Percentiles rank a stretch among this genome's conserved stretches.
These are phyloP conservation scores for Leptarthrus brevirostris DNA, from an alignment of 2,888 invertebrate genomes.

Conservation along the genomic window DNA sequence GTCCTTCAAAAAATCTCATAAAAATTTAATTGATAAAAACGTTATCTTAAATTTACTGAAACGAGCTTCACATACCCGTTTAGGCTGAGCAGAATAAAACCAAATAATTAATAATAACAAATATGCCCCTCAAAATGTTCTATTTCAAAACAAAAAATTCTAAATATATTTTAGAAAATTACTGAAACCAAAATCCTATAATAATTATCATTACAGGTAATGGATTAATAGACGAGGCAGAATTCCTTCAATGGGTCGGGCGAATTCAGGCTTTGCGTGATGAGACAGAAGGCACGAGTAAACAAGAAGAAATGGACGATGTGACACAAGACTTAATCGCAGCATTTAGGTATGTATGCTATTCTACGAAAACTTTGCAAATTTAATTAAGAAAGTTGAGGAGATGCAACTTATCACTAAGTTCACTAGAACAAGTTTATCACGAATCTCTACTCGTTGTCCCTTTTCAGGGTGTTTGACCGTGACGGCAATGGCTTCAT, in stretches of 20 bases:
- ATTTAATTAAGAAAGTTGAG: not conserved
- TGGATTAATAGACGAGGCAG: constrained; percentile 80
- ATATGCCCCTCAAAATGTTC: too few relatives aligned
- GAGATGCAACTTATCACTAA: not conserved
- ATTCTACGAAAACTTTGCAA: not conserved
- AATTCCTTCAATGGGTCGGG: constrained; percentile 82
- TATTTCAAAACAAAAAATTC: too few relatives aligned
- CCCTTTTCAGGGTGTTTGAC: constrained; percentile 86
- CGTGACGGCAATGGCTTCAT: constrained; percentile 91
- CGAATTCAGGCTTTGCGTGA: constrained; percentile 78
- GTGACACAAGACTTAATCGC: constrained; percentile 84
- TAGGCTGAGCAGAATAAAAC: too few relatives aligned
- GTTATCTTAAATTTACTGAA: too few relatives aligned
- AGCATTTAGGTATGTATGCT: constrained; percentile 77
- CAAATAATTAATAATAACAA: too few relatives aligned
- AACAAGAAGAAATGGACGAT: constrained; percentile 71
- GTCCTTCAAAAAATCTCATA: too few relatives aligned
- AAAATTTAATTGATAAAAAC: too few relatives aligned
- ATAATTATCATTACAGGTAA: constrained; percentile 70
- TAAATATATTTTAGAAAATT: too few relatives aligned
- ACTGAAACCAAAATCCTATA: not conserved
- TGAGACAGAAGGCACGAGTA: constrained; percentile 68
- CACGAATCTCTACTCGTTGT: too few relatives aligned
- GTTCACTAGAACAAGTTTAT: too few relatives aligned
- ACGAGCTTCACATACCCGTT: too few relatives aligned